phyloP scores from a whole-genome alignment of 2,797 vertebrate species.

The Diglossa cyanea region DNA sequence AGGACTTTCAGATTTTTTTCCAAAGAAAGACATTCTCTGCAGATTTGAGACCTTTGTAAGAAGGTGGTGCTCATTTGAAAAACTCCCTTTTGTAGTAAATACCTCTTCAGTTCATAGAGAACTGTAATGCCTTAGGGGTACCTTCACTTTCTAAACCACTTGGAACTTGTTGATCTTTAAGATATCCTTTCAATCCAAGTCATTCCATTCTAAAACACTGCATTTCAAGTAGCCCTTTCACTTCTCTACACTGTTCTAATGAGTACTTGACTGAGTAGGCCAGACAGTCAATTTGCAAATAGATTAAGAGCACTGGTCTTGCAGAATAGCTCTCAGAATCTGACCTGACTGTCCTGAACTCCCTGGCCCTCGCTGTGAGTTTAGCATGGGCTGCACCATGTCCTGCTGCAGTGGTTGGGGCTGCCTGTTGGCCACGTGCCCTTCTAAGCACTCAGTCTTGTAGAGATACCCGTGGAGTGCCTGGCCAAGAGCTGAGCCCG shows the following conservation, averaged over 20 bases:
- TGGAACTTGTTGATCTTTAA: background rate
- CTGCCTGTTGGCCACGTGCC: rapidly evolving
- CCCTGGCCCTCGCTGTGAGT: background rate
- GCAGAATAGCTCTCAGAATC: background rate
- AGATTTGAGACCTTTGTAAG: background rate
- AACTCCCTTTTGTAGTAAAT: background rate
- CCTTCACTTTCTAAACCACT: background rate
- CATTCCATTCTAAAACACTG: background rate
- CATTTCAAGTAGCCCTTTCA: background rate
- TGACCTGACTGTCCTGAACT: background rate
- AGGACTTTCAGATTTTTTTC: background rate
- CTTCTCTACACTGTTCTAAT: rapidly evolving
- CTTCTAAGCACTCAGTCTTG: background rate
- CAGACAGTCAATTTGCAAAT: background rate
- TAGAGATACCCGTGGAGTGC: background rate
- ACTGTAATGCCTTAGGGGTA: background rate
- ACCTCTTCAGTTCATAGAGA: background rate
- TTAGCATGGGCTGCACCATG: background rate
- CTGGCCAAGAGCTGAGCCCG: background rate
- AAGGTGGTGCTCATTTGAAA: background rate
- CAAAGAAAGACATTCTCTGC: background rate
- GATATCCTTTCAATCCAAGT: background rate
- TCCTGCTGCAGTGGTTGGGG: background rate
- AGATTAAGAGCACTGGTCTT: background rate
- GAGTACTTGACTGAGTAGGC: background rate